Evolutionary conservation across 2,113 vertebrate genomes (phyloP).

Genomic region (Dissostichus mawsoni): DNA sequence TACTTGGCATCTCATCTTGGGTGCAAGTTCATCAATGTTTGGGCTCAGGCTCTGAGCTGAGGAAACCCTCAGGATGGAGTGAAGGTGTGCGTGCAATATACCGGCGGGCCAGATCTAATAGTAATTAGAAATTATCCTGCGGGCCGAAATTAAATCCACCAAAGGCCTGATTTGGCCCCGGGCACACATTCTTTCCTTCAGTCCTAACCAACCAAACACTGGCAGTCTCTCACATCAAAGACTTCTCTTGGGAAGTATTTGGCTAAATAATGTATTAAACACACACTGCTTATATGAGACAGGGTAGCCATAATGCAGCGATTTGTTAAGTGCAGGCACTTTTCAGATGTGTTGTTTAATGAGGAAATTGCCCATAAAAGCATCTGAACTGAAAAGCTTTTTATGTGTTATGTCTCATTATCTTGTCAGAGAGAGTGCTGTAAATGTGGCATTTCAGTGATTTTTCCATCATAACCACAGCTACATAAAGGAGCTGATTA

Average conservation of each 20-base stretch:
- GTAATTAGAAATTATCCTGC: too few species aligned
- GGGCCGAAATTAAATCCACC: too few species aligned
- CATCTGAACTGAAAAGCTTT: not conserved
- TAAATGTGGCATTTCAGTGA: not conserved
- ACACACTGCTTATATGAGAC: not conserved
- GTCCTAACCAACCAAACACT: not conserved
- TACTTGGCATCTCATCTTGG: too few species aligned
- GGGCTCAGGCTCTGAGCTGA: too few species aligned
- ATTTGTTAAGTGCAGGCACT: not conserved
- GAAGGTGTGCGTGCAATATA: too few species aligned
- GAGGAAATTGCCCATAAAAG: slow-evolving; percentile 3
- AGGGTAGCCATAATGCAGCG: not conserved
- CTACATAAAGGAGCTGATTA: not conserved
- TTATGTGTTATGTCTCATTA: not conserved
- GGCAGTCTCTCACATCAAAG: too few species aligned
- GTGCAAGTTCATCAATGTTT: too few species aligned
- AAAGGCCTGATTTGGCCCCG: too few species aligned
- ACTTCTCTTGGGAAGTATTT: not conserved
- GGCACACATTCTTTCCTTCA: too few species aligned
- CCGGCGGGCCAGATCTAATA: too few species aligned
- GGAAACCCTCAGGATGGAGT: too few species aligned
- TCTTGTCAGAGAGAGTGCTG: not conserved
- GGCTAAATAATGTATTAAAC: not conserved
- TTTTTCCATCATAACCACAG: not conserved
- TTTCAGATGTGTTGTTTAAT: not conserved